A percentile compares a stretch with the other conserved stretches of the same genome.
Conservation (phyloP, 2,113 vertebrate genomes). For the Naja naja region DNA sequence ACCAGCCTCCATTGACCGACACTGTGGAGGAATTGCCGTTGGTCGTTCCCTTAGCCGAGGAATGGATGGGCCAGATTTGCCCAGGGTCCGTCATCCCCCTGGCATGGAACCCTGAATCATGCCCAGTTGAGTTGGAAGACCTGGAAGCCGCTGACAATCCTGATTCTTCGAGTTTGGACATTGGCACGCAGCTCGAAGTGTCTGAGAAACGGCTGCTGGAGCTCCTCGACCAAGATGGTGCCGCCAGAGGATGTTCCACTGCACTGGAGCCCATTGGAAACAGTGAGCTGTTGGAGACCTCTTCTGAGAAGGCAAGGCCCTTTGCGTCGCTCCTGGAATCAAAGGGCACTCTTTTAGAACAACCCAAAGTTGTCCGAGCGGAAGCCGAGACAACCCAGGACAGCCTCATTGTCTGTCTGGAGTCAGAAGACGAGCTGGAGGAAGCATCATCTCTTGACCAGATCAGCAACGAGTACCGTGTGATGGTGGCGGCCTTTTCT, state of each 20-base stretch:
- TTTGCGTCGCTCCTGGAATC: accelerated
- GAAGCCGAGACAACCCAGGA: not conserved
- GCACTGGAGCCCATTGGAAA: not conserved
- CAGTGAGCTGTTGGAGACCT: accelerated
- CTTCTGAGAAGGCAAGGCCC: not conserved
- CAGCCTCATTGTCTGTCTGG: slow-evolving; percentile 39
- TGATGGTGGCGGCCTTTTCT: not conserved
- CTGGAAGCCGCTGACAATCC: accelerated
- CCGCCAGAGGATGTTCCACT: not conserved
- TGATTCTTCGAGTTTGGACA: not conserved
- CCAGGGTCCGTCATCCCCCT: not conserved
- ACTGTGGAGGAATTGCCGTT: too few species aligned
- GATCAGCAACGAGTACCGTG: slow-evolving; percentile 1
- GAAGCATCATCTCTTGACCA: slow-evolving; percentile 14
- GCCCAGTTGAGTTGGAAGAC: not conserved
- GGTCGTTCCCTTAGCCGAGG: not conserved
- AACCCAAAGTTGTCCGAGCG: not conserved
- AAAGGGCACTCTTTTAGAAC: accelerated
- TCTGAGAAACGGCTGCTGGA: not conserved
- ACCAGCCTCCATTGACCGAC: not conserved
- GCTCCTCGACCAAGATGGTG: not conserved
- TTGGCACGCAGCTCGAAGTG: accelerated
- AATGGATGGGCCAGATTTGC: not conserved
- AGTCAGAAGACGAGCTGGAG: slow-evolving; percentile 35
- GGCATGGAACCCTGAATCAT: not conserved